Evolutionary conservation across 2,113 vertebrate species (phyloP).

Genomic region (Artemisiospiza belli): DNA sequence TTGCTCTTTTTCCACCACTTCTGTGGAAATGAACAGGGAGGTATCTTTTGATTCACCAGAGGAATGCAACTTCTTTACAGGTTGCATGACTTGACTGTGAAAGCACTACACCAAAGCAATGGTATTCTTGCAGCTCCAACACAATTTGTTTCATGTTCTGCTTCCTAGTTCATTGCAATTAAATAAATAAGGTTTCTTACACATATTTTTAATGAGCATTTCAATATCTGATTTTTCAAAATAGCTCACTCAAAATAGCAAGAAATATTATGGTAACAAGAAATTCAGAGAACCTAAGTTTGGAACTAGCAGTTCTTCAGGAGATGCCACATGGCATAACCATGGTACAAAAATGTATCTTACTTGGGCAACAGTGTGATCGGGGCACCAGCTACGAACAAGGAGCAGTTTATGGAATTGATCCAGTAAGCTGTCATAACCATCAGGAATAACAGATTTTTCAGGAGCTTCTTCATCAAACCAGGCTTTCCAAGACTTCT

Average conservation of each 20-base stretch:
- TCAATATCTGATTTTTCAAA: background rate
- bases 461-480: constrained; percentile 81
- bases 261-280: background rate
- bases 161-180: background rate
- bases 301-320: background rate
- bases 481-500: constrained; percentile 82
- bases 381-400: constrained; percentile 84
- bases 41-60: background rate
- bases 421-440: constrained; percentile 77
- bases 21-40: background rate
- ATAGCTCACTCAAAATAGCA: background rate
- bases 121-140: background rate
- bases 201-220: background rate
- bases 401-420: constrained; percentile 82
- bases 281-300: background rate
- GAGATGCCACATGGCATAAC: background rate
- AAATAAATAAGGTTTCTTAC: background rate
- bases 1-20: background rate
- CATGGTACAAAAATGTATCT: background rate
- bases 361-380: constrained; percentile 83
- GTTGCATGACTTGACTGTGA: background rate
- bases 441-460: constrained; percentile 77
- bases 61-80: background rate
- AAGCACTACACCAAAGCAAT: fast-evolving
- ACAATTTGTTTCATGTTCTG: background rate